phyloP scores from a whole-genome alignment of 2,797 vertebrate genomes.

The Clarias pachynema region DNA sequence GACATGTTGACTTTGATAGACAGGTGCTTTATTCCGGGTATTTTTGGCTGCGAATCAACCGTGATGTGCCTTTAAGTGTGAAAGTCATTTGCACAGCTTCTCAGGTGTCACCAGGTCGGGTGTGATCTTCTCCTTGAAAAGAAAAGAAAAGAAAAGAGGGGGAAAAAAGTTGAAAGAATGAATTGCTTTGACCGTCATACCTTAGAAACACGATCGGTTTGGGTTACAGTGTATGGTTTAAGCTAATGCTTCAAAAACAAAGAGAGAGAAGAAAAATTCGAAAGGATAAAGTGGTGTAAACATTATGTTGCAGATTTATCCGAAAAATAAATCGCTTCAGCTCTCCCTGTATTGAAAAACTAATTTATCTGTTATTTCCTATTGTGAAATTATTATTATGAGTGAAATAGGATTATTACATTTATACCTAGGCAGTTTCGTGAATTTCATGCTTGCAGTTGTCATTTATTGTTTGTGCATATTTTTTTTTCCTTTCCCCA shows the following conservation, averaged over 20 bases:
- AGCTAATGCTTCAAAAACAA: neutral
- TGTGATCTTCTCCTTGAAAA: conserved; percentile 24
- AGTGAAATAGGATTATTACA: neutral
- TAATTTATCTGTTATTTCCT: neutral
- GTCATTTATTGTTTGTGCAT: neutral
- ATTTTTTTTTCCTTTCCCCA: neutral
- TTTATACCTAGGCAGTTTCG: neutral
- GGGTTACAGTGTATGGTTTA: neutral
- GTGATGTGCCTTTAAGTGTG: conserved; percentile 42
- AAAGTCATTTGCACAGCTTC: conserved; percentile 43
- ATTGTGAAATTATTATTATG: neutral
- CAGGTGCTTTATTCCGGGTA: conserved; percentile 47
- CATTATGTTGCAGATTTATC: neutral
- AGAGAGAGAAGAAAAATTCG: neutral
- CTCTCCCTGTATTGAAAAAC: neutral
- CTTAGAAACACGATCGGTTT: conserved; percentile 11
- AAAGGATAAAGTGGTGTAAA: neutral
- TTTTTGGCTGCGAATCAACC: conserved; percentile 44
- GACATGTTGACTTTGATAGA: conserved; percentile 34
- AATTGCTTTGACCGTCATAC: conserved; percentile 7
- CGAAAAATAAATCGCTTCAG: neutral
- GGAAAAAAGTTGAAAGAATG: neutral
- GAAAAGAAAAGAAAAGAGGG: neutral
- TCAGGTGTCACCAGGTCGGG: conserved; percentile 42
- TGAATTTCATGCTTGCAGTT: neutral